Base-by-base conservation (phyloP, 2,888 invertebrate species). In the Acronicta alni region DNA sequence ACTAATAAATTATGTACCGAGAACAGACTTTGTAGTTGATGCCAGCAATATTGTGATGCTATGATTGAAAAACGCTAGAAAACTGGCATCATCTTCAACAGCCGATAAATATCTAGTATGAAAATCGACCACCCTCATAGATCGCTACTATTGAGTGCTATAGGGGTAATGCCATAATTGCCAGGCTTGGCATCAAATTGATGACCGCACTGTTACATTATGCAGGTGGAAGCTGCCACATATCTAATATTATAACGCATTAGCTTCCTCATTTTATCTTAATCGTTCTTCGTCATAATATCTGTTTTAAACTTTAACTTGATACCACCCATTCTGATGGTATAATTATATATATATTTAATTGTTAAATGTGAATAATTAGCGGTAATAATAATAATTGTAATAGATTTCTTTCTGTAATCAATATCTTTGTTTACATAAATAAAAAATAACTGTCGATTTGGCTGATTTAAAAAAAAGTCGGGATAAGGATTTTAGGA, bases 31-130 rank as follows among this genome's bases (percentile, higher is more conserved):
- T 43, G 57, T 46, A 5, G 52, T 57, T 18, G 57, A 58, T 58
- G 52, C 38, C 58, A 49, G 69, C 52, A 63, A 63, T n/a, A n/a
- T 68, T 68, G 69, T 73, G 63, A 49, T 41, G 52, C 30, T 56
- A 53, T 73, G 68, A 70, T 70, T 72, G 73, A 70, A 70, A 72
- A 68, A 56, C 23, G 20, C 16, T 68, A n/a, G 37, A 47, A 20
- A 38, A 18, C 59, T 71, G 45, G 48, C 56, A 67, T 60, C 51
- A 68, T 67, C 56, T 67, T 52, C 47, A 48, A 52, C 35, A 37
- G 58, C 20, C 45, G 41, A 61, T 67, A 69, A 68, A 49, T 59
- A 68, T 71, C 53, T 47, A 54, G 60, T 72, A 51, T 35, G 49
- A 71, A 48, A 65, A 44, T 59, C 60, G 67, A 59, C 72, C 67